Base-by-base conservation (phyloP, 2,797 vertebrate genomes). In the Helicolenus hilgendorfi region DNA sequence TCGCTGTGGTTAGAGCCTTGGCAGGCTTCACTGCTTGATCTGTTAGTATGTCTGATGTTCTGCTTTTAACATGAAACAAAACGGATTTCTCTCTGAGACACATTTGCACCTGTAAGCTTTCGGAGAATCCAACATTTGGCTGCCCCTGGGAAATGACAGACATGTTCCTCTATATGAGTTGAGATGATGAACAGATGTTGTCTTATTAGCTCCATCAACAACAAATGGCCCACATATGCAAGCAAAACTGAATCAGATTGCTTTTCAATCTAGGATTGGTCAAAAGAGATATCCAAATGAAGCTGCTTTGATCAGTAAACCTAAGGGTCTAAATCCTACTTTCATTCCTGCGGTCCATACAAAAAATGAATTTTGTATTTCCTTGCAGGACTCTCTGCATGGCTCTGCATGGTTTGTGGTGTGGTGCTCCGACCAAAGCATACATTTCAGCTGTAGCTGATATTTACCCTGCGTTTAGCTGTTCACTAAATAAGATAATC, bases 401-500 rank as follows among this genome's bases (percentile, higher is more conserved):
- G 36, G 58, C 69, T 67, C 20, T 27, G 60, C 56, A n/a, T n/a
- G 36, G 35, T 74, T 62, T 70, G n/a, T 45, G 22, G 26, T 56
- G 22, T 38, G 35, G 9, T 29, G 35, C 29, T 22, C 49, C 1
- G 2, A 45, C 33, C 2, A 13, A 74, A 78, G 26, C 72, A 67
- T 9, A 67, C 11, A 18, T 49, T 38, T 72, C 10, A n/a, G 45
- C 33, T 68, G 6, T 41, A 14, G 6, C 2, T 77, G 55, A 82
- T 81, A 59, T 88, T 72, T 85, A 80, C 31, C 41, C 26, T 55
- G 35, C 1, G 1, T 80, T 82, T 55, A 80, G 65, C 63, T 65
- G 65, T 41, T 72, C 11, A 72, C 41, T 80, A 56, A 78, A 82
- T 82, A 74, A 72, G 10, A 76, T 85, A 85, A 93, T 93, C 87